Base-by-base conservation (phyloP, 2,888 invertebrate species). In the Helobdella robusta region DNA sequence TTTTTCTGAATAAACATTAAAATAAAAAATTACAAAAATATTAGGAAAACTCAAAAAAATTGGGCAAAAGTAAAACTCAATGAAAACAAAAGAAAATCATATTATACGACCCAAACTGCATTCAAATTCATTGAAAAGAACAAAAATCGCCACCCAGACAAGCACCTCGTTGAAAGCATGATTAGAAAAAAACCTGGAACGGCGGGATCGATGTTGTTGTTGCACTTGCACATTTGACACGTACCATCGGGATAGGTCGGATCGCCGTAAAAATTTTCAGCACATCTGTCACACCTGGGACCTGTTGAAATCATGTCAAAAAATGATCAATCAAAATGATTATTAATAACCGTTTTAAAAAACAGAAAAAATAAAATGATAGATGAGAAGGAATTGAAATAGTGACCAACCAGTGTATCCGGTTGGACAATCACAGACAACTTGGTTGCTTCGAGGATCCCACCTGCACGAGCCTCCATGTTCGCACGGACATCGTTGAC, bases 251-350 rank as follows among this genome's bases (percentile, higher is more conserved):
- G 83, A 66, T 84, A 83, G 69, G 89, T 86, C 0, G 97, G 94
- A 77, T 90, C 87, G 11, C 98, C 98, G 78, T 84, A 98, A 79
- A 89, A 92, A 80, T 98, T 98, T 73, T 93, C 89, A 4, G 89
- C 88, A 78, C 98, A 98, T 46, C 86, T 85, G 74, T 94, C 94
- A 81, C 98, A 99, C 35, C 89, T 84, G 0, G 34, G 20, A 23
- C 71, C 71, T 71, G 59, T 8, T 30, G 59, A 34, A n/a, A n/a
- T n/a, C n/a, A n/a, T n/a, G n/a, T n/a, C n/a, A n/a, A n/a, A n/a
- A n/a, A n/a, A n/a, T n/a, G n/a, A n/a, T n/a, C n/a, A n/a, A n/a
- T n/a, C n/a, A n/a, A n/a, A n/a, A n/a, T n/a, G n/a, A n/a, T n/a
- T n/a, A n/a, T n/a, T n/a, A n/a, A n/a, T n/a, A n/a, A n/a, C n/a